These are phyloP conservation scores for Istiophorus platypterus DNA, from an alignment of 2,113 vertebrate genomes.

Conservation along the genomic window DNA sequence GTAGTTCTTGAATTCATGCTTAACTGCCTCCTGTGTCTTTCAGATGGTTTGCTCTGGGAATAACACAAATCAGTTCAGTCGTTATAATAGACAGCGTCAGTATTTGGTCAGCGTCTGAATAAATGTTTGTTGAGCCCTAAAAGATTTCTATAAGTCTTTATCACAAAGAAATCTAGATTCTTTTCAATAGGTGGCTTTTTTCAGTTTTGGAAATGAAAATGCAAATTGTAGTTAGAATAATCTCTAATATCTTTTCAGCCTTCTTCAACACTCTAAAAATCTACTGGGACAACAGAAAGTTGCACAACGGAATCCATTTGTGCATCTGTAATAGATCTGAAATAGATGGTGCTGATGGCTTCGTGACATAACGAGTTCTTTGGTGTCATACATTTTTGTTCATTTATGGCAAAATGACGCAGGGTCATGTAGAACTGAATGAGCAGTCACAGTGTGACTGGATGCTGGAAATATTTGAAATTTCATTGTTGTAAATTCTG, in stretches of 20 bases:
- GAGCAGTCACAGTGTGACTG: neutral
- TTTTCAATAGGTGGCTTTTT: neutral
- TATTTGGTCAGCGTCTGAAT: constrained; percentile 10
- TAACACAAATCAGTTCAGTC: constrained; percentile 24
- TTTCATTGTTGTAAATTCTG: neutral
- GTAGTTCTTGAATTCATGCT: constrained; percentile 52
- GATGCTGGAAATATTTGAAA: neutral
- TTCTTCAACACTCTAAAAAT: neutral
- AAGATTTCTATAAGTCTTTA: neutral
- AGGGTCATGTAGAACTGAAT: neutral
- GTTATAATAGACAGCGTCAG: constrained; percentile 5
- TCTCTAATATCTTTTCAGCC: neutral
- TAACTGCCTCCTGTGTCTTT: constrained; percentile 41
- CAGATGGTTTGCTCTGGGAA: constrained; percentile 20
- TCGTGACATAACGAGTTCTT: neutral
- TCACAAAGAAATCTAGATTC: neutral
- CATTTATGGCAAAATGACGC: neutral
- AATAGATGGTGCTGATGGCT: neutral
- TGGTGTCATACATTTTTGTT: neutral
- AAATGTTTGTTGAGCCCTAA: constrained; percentile 14
- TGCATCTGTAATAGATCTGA: too few species aligned
- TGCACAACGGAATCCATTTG: neutral
- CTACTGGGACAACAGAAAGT: neutral
- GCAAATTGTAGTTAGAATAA: neutral
- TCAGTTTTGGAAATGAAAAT: neutral